Conservation (phyloP, 2,797 vertebrate species). For the Odontamblyopus lacepedii region DNA sequence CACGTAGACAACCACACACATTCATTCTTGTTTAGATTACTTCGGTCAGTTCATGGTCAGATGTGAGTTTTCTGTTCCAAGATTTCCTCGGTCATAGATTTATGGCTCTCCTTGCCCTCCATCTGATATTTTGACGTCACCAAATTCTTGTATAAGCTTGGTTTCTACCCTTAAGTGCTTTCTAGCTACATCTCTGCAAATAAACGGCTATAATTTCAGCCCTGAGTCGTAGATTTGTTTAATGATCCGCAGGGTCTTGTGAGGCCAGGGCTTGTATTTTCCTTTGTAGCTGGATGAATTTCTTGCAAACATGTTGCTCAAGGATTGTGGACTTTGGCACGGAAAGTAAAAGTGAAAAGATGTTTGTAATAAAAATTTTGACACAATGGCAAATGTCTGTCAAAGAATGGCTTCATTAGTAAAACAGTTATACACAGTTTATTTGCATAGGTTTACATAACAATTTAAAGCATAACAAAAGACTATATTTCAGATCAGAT, state of each 20-base stretch:
- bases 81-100: background rate
- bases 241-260: background rate
- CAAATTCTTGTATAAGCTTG: background rate
- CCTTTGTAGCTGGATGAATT: slow-evolving; percentile 15
- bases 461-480: background rate
- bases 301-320: background rate
- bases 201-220: background rate
- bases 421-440: background rate
- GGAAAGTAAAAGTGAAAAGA: background rate
- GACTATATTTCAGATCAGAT: background rate
- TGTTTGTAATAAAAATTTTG: background rate
- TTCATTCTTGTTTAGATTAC: background rate
- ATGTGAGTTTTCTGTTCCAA: background rate
- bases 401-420: background rate
- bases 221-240: background rate
- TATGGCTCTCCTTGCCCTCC: background rate
- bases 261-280: background rate
- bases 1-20: no score
- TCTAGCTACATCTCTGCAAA: background rate
- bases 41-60: background rate
- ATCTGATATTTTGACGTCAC: background rate
- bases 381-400: background rate
- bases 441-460: background rate
- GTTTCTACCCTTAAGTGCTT: background rate
- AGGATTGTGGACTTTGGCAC: slow-evolving; percentile 13